Base-by-base conservation (phyloP, 2,888 invertebrate species). In the Tipula lateralis region DNA sequence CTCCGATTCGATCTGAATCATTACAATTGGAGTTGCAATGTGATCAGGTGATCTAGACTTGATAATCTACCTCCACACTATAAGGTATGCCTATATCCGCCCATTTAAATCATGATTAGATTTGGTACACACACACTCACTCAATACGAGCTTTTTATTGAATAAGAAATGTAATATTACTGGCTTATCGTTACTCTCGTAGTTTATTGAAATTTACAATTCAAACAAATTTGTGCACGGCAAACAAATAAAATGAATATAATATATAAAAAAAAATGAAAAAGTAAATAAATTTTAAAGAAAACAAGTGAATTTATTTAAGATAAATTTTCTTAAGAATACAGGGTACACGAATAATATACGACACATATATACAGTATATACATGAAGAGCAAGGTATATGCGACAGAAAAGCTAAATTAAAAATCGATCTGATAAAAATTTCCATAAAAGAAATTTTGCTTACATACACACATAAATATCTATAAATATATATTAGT, bases 301-400 rank as follows among this genome's bases (percentile, higher is more conserved):
- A 24, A 66, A 66, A 24, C 66, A 66, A 66, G 66, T 66, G 66
- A 66, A 66, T 66, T 66, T 66, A 44, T 66, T 66, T 66, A 66
- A 66, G 66, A 66, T 66, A 66, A 66, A 2, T 66, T 66, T 66
- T 19, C 24, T 66, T 24, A 24, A 24, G n/a, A 44, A 44, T n/a
- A 44, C n/a, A 44, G n/a, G n/a, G n/a, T n/a, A n/a, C n/a, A n/a
- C 12, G 12, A 36, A 36, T n/a, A 44, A 44, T n/a, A 44, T n/a
- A 16, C n/a, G 7, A 24, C 9, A 9, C 66, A 66, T 24, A 66
- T 0, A n/a, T n/a, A n/a, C 12, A 24, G 9, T 9, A 9, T 13
- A 13, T 39, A 39, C 13, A 13, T 24, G 66, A 66, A 66, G 24
- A 44, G 16, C 44, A 44, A 44, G n/a, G 19, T 66, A 66, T 7